phyloP scores from a whole-genome alignment of 1,140 invertebrate genomes.

The Popillia japonica region DNA sequence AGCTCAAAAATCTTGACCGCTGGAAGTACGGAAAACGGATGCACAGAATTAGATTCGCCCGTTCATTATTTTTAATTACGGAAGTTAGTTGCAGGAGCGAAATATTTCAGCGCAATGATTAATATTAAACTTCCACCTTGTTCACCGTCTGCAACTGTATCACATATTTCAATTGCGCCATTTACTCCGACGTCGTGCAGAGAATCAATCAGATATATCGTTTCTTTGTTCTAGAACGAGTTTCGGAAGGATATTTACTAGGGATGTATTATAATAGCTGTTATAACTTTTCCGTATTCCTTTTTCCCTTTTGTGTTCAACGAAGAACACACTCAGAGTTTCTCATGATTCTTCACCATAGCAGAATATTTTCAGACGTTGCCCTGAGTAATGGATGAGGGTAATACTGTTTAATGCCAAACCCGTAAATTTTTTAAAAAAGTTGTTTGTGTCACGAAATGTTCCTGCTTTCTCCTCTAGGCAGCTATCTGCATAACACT shows the following conservation, averaged over 20 bases:
- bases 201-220: slow-evolving; percentile 5
- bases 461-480: slow-evolving; percentile 1
- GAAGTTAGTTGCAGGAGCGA: not conserved
- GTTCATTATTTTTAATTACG: slow-evolving; percentile 27
- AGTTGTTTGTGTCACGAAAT: slow-evolving; percentile 33
- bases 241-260: slow-evolving; percentile 17
- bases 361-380: slow-evolving; percentile 7
- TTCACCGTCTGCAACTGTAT: not conserved
- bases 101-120: not conserved
- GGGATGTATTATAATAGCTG: slow-evolving; percentile 1
- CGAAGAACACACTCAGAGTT: slow-evolving; percentile 15
- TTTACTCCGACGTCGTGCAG: not conserved
- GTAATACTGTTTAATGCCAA: slow-evolving; percentile 33
- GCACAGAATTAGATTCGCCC: not conserved
- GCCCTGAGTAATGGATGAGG: slow-evolving; percentile 29
- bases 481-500: slow-evolving; percentile 29
- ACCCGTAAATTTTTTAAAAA: slow-evolving; percentile 28
- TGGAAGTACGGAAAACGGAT: not conserved
- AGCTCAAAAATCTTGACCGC: not conserved
- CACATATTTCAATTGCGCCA: not conserved
- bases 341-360: slow-evolving; percentile 12
- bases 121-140: not conserved
- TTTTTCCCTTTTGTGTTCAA: not conserved
- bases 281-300: slow-evolving; percentile 16
- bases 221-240: not conserved